Conservation (phyloP, 2,797 vertebrate genomes). For the Thripadectes ignobilis region DNA sequence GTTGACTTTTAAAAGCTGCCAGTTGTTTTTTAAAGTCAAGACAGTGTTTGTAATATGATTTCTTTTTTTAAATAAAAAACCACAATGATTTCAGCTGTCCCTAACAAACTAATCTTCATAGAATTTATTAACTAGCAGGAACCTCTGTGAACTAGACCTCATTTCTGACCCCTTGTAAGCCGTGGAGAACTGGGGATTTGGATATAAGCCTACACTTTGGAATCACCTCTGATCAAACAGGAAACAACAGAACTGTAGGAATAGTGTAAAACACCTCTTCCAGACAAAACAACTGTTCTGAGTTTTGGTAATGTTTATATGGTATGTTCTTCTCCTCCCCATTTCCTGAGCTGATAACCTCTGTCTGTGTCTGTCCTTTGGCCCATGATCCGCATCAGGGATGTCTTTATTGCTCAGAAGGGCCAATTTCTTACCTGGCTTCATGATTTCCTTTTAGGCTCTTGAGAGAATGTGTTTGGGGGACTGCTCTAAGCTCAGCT, state of each 20-base stretch:
- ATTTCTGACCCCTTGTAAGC: slow-evolving; percentile 22
- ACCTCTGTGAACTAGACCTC: background rate
- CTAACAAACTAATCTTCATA: background rate
- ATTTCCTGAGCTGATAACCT: background rate
- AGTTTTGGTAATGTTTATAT: slow-evolving; percentile 13
- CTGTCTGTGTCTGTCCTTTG: background rate
- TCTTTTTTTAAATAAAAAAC: background rate
- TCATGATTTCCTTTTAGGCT: background rate
- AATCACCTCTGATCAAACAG: slow-evolving; percentile 32
- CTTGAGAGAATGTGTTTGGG: background rate
- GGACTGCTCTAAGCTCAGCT: background rate
- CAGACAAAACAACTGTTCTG: slow-evolving; percentile 35
- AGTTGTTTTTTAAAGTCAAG: background rate
- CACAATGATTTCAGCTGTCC: background rate
- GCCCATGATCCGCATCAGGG: background rate
- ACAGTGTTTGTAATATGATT: background rate
- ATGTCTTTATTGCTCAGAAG: background rate
- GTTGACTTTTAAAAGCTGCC: background rate
- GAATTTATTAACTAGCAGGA: slow-evolving; percentile 6
- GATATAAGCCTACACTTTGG: background rate
- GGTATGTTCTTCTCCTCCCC: background rate
- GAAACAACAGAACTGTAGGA: slow-evolving; percentile 25
- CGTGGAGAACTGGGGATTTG: background rate
- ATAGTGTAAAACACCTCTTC: slow-evolving; percentile 19
- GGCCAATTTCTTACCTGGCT: background rate